Percentiles rank a stretch among this genome's conserved stretches.
These are phyloP conservation scores for Paramisgurnus dabryanus DNA, from an alignment of 2,113 vertebrate species.

Conservation along the genomic window DNA sequence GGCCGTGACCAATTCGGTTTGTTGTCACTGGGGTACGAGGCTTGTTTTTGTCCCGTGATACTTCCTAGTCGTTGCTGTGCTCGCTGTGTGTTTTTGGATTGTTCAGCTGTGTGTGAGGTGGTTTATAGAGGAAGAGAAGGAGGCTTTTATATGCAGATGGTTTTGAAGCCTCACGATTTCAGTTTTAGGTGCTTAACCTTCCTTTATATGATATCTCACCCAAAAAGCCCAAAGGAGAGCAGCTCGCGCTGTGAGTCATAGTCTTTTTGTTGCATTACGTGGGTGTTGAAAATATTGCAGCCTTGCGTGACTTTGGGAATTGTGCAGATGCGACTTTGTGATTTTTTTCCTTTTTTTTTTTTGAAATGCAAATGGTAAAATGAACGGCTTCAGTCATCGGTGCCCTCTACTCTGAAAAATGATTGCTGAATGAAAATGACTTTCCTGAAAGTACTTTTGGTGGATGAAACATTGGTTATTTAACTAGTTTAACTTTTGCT, in stretches of 20 bases:
- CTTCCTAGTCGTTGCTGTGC: conserved; percentile 11
- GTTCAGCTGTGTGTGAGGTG: not conserved
- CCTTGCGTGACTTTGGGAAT: conserved; percentile 15
- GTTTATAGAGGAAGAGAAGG: not conserved
- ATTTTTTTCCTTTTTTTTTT: not conserved
- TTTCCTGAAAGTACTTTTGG: not conserved
- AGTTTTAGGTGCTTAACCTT: conserved; percentile 21
- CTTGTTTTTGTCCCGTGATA: conserved; percentile 26
- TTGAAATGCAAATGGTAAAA: conserved; percentile 34
- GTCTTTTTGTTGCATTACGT: conserved; percentile 31
- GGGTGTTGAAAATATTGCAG: conserved; percentile 30
- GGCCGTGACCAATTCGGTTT: conserved; percentile 51
- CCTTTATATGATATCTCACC: conserved; percentile 13
- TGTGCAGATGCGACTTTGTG: conserved; percentile 3
- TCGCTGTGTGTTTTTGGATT: conserved; percentile 6
- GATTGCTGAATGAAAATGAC: conserved; percentile 1
- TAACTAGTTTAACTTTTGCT: not conserved
- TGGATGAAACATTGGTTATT: conserved; percentile 3
- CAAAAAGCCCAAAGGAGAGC: conserved; percentile 18
- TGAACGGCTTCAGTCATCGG: not conserved
- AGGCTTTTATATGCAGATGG: conserved; percentile 25
- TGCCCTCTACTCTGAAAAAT: not conserved
- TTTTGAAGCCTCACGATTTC: not conserved
- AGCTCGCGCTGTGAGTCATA: conserved; percentile 15
- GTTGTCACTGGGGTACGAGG: conserved; percentile 27